Evolutionary conservation across 1,140 invertebrate species (phyloP).

Genomic region (Condylostylus longicornis): DNA sequence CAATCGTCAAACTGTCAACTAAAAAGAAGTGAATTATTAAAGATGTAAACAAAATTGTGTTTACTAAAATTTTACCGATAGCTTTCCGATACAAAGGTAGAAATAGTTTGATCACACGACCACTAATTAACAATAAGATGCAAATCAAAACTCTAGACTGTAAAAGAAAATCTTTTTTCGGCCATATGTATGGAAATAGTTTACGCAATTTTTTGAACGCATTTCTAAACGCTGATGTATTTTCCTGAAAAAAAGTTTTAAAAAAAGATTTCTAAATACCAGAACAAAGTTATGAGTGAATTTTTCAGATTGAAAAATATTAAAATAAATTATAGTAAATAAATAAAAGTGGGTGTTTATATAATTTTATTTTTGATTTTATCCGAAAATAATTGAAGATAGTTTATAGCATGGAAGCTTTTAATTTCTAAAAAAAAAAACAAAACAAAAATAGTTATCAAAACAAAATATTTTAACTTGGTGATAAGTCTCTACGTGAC

Average conservation of each 20-base stretch:
- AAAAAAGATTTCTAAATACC: no score
- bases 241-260: constrained; percentile 33
- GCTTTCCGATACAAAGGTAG: constrained; percentile 87
- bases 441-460: no score
- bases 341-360: no score
- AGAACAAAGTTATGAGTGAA: no score
- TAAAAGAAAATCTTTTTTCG: constrained; percentile 57
- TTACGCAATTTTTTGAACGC: constrained; percentile 60
- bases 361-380: no score
- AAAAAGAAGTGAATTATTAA: constrained; percentile 24
- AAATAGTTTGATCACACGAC: constrained; percentile 81
- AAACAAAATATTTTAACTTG: no score
- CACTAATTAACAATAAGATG: constrained; percentile 56
- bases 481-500: no score
- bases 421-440: no score
- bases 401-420: no score
- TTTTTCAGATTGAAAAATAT: no score
- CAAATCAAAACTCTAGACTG: constrained; percentile 77
- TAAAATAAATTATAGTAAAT: no score
- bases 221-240: constrained; percentile 69
- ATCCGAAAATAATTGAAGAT: no score
- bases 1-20: constrained; percentile 60
- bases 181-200: constrained; percentile 88
- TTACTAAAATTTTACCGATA: constrained; percentile 44
- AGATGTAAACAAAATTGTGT: constrained; percentile 6